Conservation (phyloP, 1,140 invertebrate species). For the Solen grandis region DNA sequence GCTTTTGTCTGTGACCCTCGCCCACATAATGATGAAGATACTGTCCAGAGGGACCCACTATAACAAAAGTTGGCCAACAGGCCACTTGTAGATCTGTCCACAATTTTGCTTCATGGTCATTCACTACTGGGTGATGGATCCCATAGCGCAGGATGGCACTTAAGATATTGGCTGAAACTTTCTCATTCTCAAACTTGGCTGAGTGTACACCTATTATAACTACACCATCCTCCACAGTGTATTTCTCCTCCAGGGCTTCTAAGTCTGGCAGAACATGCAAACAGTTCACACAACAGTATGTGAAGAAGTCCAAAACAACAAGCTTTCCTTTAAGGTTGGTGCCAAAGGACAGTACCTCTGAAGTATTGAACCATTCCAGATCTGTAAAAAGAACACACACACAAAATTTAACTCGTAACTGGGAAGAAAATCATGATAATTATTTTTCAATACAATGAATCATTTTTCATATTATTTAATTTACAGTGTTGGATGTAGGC, state of each 20-base stretch:
- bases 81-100: slow-evolving; percentile 84
- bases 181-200: slow-evolving; percentile 97
- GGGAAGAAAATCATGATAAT: no score
- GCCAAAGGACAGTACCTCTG: slow-evolving; percentile 84
- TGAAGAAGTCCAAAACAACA: slow-evolving; percentile 96
- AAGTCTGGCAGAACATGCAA: slow-evolving; percentile 96
- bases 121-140: slow-evolving; percentile 94
- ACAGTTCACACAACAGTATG: slow-evolving; percentile 98
- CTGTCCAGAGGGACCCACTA: slow-evolving; percentile 89
- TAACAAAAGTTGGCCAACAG: slow-evolving; percentile 95
- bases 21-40: slow-evolving; percentile 89
- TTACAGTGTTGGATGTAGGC: no score
- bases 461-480: no score
- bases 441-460: no score
- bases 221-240: slow-evolving; percentile 84
- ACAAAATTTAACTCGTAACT: no score
- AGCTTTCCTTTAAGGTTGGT: slow-evolving; percentile 89
- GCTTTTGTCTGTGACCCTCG: slow-evolving; percentile 89
- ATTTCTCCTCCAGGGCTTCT: slow-evolving; percentile 87
- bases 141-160: slow-evolving; percentile 91
- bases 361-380: slow-evolving; percentile 91
- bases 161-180: slow-evolving; percentile 88
- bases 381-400: no score
- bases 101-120: slow-evolving; percentile 88
- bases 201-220: slow-evolving; percentile 91